phyloP scores from a whole-genome alignment of 37 sponge, comb jelly and placozoan genomes.

The Beroe ovata region DNA sequence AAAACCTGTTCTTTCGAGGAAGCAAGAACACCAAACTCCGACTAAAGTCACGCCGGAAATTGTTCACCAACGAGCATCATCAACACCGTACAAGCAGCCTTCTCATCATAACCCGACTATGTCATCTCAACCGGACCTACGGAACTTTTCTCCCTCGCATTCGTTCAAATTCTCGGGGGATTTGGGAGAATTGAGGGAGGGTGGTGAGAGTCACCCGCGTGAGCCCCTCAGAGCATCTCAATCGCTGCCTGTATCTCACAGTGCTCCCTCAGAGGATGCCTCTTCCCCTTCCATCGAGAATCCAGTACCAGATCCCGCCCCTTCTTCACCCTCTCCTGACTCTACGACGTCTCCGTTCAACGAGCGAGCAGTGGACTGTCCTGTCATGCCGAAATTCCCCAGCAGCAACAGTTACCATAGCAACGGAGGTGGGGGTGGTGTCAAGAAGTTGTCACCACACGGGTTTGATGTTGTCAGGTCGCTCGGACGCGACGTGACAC shows the following conservation, averaged over 20 bases:
- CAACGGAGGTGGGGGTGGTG: not conserved
- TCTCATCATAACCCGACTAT: not conserved
- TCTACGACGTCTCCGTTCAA: slow-evolving; percentile 30
- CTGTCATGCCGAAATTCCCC: not conserved
- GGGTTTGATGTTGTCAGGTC: slow-evolving; percentile 22
- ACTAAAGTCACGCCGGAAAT: not conserved
- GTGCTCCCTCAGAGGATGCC: no score
- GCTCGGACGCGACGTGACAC: not conserved
- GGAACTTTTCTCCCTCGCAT: not conserved
- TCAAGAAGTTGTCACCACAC: slow-evolving; percentile 9
- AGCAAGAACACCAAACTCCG: not conserved
- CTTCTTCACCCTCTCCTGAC: no score
- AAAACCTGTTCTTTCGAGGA: not conserved
- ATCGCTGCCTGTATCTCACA: not conserved
- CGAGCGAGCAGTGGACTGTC: slow-evolving; percentile 38
- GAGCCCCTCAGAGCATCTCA: not conserved
- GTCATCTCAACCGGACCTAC: not conserved
- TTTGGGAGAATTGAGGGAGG: not conserved
- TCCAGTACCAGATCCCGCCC: no score
- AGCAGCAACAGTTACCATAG: not conserved
- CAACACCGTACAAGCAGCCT: not conserved
- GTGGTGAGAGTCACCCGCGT: no score
- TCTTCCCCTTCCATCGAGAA: no score
- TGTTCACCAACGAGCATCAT: not conserved
- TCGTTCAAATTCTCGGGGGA: not conserved